Base-by-base conservation (phyloP, 2,113 vertebrate genomes). In the Sitta europaea region DNA sequence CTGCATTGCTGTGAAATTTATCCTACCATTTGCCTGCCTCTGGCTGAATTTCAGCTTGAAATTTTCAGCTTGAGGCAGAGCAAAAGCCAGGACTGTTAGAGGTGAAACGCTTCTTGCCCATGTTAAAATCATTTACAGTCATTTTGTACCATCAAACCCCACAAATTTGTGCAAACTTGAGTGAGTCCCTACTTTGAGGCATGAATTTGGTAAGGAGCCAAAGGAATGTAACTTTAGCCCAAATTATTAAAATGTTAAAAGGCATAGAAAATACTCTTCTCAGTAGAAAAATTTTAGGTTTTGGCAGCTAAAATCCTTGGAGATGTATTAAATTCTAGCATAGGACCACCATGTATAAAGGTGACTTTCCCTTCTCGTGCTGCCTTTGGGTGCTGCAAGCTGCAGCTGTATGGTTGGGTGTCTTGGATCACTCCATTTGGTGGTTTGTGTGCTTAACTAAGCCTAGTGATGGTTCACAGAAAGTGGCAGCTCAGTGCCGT, bases 1-100 rank as follows among this genome's bases (percentile, higher is more conserved):
- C 57, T 91, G 71, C 12, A 27, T 38, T 77, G 59, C 57, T 89
- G 89, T 89, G 57, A 76, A 85, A 66, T 82, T 72, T 91, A 50
- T 73, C 16, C 2, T 54, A 45, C 21, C 10, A 3, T 25, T 86
- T 85, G 36, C 54, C 50, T 68, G 70, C 62, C 58, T 91, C 25
- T 19, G 38, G 45, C 48, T 72, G 53, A 75, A 79, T 79, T 79
- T 85, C 70, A 57, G 51, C 50, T 82, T 73, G 54, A 91, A 71
- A 25, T 79, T 68, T 87, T 87, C 54, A 43, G 48, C 38, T 54
- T 65, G 31, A n/a, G n/a, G n/a, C n/a, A n/a, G n/a, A n/a, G n/a
- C n/a, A n/a, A n/a, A n/a, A n/a, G n/a, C n/a, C 14, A 66, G 62
- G 65, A 87, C 21, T 0, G 0, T 80, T 67, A 28, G 38, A 33